Evolutionary conservation across 92 coral and sea anemone species (phyloP), one percentile per base, ranked within the genome.

Genomic region (Bergia sp.): DNA sequence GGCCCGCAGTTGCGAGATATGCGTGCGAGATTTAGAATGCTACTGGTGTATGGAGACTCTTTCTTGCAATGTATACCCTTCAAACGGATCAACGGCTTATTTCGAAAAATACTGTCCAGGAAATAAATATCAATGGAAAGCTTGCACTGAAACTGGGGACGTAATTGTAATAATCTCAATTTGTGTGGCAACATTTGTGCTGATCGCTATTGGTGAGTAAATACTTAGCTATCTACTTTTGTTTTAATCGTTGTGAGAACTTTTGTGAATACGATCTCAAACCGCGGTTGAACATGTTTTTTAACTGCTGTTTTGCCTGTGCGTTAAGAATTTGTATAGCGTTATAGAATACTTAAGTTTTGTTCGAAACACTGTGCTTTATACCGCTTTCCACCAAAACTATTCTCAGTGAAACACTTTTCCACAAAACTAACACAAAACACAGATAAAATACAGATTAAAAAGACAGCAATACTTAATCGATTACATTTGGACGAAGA

Each of bases 1-100:
- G 65, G 87, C 87, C 5, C 40, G 79, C 71, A 84, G 79, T 36
- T 84, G 87, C 36, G 43, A 45, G 12, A 29, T 84, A 44, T 84
- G 87, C 67, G 87, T 84, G 66, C 79, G 78, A 23, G 87, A 84
- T 37, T 67, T 71, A 36, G 87, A 84, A 38, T 84, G 87, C 42
- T 84, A 84, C 58, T 84, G 87, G 87, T 84, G 87, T 74, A 20
- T 5, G 44, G 53, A 84, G 39, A 43, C 87, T 0, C 1, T 23
- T 67, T 45, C 79, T 21, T 84, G 87, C 66, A 84, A 84, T 37
- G 78, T 84, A 21, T 84, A 84, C 67, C 44, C 13, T 23, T 36
- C 65, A 45, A 84, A 84, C 45, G 64, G 36, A 44, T 84, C 87
- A 36, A 37, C 43, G 21, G 45, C 64, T 45, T 37, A 43, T 71